phyloP scores from a whole-genome alignment of 1,140 invertebrate species.

The Drosophila ambigua region DNA sequence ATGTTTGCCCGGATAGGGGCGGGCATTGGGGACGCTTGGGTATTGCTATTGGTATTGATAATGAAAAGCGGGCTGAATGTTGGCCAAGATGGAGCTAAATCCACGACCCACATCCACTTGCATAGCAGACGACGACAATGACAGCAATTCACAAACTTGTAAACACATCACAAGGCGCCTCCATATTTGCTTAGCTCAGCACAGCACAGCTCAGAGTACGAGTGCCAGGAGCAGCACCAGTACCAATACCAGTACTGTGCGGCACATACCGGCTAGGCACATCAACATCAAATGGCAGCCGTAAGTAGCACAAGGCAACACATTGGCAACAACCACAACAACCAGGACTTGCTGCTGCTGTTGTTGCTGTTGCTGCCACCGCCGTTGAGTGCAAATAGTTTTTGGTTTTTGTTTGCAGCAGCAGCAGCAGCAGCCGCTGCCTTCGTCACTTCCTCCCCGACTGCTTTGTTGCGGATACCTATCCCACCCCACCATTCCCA shows the following conservation, averaged over 20 bases:
- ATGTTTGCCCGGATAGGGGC: conserved; percentile 56
- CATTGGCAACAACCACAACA: conserved; percentile 18
- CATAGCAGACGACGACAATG: conserved; percentile 64
- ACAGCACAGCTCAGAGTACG: too few species aligned
- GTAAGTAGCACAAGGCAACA: conserved; percentile 59
- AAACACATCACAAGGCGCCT: conserved; percentile 70
- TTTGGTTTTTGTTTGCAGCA: conserved; percentile 63
- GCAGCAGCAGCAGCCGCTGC: conserved; percentile 22
- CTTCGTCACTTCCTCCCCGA: conserved; percentile 28
- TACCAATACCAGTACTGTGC: conserved; percentile 19
- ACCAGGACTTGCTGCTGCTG: conserved; percentile 51
- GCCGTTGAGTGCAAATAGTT: conserved; percentile 73
- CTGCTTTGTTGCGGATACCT: conserved; percentile 43
- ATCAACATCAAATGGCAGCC: conserved; percentile 41
- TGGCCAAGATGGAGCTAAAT: conserved; percentile 49
- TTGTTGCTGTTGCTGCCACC: background rate
- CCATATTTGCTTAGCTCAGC: conserved; percentile 55
- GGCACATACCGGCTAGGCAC: conserved; percentile 18
- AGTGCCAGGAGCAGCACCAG: too few species aligned
- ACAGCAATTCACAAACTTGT: conserved; percentile 76
- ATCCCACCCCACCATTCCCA: background rate
- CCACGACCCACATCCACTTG: conserved; percentile 18
- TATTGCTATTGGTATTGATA: conserved; percentile 66
- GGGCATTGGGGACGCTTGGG: conserved; percentile 13
- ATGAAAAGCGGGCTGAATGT: conserved; percentile 70